Conservation (phyloP, 1,140 invertebrate genomes). For the Caenorhabditis brenneri region DNA sequence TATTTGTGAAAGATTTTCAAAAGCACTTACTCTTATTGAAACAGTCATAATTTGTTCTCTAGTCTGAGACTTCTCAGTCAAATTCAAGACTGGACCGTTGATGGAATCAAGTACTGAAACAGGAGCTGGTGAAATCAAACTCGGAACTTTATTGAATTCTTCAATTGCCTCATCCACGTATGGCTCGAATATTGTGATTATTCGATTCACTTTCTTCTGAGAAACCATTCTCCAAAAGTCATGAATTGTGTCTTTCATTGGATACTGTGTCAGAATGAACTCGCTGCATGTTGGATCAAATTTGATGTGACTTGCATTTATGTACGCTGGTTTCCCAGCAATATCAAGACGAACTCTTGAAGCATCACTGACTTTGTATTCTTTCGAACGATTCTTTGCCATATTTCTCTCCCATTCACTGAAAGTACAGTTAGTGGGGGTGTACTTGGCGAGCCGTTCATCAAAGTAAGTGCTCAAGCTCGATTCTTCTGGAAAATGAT, state of each 20-base stretch:
- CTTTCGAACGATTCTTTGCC: neutral
- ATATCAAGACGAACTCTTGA: neutral
- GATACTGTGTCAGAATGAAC: constrained; percentile 8
- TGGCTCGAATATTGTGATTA: constrained; percentile 26
- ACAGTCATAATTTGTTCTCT: neutral
- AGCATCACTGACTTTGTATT: neutral
- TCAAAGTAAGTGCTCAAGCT: constrained; percentile 19
- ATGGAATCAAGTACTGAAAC: neutral
- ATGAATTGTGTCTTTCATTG: neutral
- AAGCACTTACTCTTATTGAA: neutral
- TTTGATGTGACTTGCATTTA: constrained; percentile 9
- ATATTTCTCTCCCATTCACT: constrained; percentile 22
- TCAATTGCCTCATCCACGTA: neutral
- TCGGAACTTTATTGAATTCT: neutral
- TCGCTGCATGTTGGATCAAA: neutral
- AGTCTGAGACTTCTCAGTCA: neutral
- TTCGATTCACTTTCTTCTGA: neutral
- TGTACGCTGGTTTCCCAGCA: neutral
- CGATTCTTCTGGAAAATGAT: neutral
- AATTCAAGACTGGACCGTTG: neutral
- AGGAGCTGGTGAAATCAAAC: neutral
- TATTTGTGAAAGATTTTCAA: too few relatives aligned
- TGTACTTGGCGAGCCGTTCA: neutral
- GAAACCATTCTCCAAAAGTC: constrained; percentile 24
- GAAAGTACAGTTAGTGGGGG: neutral